phyloP scores from a whole-genome alignment of 53 echinoderm and acorn worm species.

The Arbacia lixula region DNA sequence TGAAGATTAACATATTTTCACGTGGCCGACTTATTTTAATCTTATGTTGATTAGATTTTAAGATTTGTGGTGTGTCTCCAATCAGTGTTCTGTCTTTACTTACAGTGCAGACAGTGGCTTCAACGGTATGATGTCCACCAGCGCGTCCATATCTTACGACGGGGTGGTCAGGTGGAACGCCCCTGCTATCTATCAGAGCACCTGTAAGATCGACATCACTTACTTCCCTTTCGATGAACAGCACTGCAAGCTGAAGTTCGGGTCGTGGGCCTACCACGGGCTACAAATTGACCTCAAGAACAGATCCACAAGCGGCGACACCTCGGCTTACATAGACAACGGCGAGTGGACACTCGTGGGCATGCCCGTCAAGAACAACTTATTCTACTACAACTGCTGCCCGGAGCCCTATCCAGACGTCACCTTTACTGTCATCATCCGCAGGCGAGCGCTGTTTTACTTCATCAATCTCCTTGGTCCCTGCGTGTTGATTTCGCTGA shows the following conservation, averaged over 20 bases:
- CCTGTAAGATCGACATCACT: constrained; percentile 89
- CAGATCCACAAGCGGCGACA: constrained; percentile 68
- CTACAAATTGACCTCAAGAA: constrained; percentile 74
- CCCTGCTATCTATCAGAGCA: constrained; percentile 89
- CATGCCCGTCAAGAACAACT: constrained; percentile 74
- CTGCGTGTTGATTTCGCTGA: constrained; percentile 75
- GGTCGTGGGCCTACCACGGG: constrained; percentile 94
- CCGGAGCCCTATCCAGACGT: constrained; percentile 83
- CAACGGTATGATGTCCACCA: constrained; percentile 89
- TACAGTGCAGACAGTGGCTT: constrained; percentile 76
- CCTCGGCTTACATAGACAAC: constrained; percentile 79
- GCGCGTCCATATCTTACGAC: constrained; percentile 58
- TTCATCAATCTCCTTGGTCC: constrained; percentile 87
- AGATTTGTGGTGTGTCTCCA: background rate
- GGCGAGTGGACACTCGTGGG: constrained; percentile 88
- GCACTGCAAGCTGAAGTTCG: constrained; percentile 75
- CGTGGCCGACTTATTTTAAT: too few species aligned
- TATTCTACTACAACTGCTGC: constrained; percentile 78
- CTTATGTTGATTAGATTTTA: background rate
- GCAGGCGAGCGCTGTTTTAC: constrained; percentile 78
- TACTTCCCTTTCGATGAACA: constrained; percentile 97
- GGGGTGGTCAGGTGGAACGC: constrained; percentile 88
- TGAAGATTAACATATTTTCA: too few species aligned
- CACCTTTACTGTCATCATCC: constrained; percentile 74
- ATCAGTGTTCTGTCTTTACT: background rate